A percentile compares a stretch with the other conserved stretches of the same genome.
phyloP scores from a whole-genome alignment of 2,113 vertebrate genomes.

The Eclectus roratus region DNA sequence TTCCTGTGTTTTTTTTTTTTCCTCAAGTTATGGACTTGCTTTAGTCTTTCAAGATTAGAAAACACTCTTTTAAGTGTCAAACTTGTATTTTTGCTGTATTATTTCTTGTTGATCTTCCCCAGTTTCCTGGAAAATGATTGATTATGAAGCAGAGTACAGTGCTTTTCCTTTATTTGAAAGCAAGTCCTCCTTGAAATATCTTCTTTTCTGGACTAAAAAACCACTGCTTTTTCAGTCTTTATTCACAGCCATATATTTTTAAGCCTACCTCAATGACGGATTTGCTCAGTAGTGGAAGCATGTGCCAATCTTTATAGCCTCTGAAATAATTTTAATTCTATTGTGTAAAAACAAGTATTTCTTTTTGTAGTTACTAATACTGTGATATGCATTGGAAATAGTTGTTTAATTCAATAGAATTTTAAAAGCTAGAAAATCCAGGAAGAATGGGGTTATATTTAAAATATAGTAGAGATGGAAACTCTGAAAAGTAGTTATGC shows the following conservation, averaged over 20 bases:
- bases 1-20: not conserved
- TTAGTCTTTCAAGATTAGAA: not conserved
- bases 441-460: not conserved
- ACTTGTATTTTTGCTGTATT: fast-evolving
- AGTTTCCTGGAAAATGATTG: not conserved
- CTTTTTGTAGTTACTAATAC: not conserved
- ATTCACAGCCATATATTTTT: not conserved
- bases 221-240: not conserved
- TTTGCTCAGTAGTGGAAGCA: not conserved
- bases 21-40: not conserved
- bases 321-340: not conserved
- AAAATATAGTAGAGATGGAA: not conserved
- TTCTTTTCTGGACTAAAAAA: not conserved
- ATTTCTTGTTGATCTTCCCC: not conserved
- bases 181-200: not conserved
- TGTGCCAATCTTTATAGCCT: not conserved
- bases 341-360: not conserved
- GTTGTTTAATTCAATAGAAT: not conserved
- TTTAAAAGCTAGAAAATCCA: not conserved
- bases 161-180: not conserved
- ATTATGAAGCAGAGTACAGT: not conserved
- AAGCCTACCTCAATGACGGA: not conserved
- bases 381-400: not conserved
- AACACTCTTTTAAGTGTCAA: not conserved
- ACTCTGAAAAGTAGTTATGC: not conserved